Conservation (phyloP, 2,888 invertebrate species). For the Eugnorisma glareosa region DNA sequence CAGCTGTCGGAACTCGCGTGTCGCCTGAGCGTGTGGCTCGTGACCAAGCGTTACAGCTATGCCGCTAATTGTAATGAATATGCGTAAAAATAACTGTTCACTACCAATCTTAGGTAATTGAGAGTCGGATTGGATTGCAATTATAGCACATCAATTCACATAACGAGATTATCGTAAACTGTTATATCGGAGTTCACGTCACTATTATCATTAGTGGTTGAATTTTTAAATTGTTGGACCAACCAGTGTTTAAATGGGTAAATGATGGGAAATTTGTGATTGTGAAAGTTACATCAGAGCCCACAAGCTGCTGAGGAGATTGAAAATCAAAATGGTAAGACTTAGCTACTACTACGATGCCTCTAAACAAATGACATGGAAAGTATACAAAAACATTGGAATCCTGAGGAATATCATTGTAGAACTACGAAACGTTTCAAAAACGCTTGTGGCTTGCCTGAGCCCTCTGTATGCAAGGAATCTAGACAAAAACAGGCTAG, state of each 20-base stretch:
- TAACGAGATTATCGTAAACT: constrained; percentile 26
- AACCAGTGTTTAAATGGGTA: neutral
- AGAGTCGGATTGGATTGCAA: constrained; percentile 32
- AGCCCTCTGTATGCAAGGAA: neutral
- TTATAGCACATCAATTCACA: constrained; percentile 44
- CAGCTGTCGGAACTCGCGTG: neutral
- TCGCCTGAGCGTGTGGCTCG: neutral
- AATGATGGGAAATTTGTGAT: neutral
- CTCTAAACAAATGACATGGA: neutral
- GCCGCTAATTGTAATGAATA: constrained; percentile 53
- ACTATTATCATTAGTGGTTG: constrained; percentile 4
- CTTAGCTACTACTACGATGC: rapidly evolving
- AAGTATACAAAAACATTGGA: neutral
- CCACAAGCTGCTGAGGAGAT: neutral
- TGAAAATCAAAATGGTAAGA: neutral
- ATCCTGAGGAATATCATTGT: neutral
- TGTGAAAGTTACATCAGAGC: neutral
- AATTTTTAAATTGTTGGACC: constrained; percentile 1
- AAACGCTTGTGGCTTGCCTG: neutral
- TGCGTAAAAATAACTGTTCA: constrained; percentile 54
- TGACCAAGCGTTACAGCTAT: constrained; percentile 18
- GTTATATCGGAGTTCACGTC: constrained; percentile 19
- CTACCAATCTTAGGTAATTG: constrained; percentile 38
- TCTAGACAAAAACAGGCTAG: neutral
- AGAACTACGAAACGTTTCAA: neutral